Base-by-base conservation (phyloP, 30 jellyfish, hydroid and myxozoan genomes). In the Aurelia coerulea region DNA sequence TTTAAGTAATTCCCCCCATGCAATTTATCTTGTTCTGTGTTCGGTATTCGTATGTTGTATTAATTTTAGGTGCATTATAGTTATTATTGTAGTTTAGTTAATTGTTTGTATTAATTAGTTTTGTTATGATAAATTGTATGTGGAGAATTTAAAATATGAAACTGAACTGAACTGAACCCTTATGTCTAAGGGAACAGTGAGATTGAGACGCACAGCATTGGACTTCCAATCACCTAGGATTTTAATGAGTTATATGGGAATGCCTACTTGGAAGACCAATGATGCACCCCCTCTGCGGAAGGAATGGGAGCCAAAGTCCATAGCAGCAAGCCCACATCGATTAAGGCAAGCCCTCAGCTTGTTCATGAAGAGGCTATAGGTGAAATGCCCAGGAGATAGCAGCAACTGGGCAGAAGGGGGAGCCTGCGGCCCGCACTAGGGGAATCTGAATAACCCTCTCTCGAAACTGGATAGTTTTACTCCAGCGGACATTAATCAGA, bases 211-310 rank as follows among this genome's bases (percentile, higher is more conserved):
- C 42, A 39, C 81, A 4, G 81, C 81, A 70, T 70, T 3, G 5
- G 81, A 70, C 81, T 70, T 39, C 81, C 81, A 70, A 29, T 70
- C 81, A 7, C 81, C 81, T 49, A 70, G 17, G 41, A 70, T 49
- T 65, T 70, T 32, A 70, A 70, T 29, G 15, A 70, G 81, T 70
- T 70, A 67, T 1, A 70, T 13, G 3, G 81, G 81, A 18, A 70
- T 29, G 59, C 81, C 81, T 18, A 59, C 33, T n/a, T 70, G 59
- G 29, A 70, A 70, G 51, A 65, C 81, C 33, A 70, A 37, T 14
- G 81, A 70, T 2, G 63, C 81, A 70, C 81, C 81, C 3, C 81
- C 63, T 4, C 81, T 2, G 32, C 81, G 81, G 17, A 70, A 70
- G 1, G 42, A 70, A 11, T 70, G 81, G 41, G 81, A 29, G 32